phyloP scores from a whole-genome alignment of 2,797 vertebrate species.

The Setipinna tenuifilis region DNA sequence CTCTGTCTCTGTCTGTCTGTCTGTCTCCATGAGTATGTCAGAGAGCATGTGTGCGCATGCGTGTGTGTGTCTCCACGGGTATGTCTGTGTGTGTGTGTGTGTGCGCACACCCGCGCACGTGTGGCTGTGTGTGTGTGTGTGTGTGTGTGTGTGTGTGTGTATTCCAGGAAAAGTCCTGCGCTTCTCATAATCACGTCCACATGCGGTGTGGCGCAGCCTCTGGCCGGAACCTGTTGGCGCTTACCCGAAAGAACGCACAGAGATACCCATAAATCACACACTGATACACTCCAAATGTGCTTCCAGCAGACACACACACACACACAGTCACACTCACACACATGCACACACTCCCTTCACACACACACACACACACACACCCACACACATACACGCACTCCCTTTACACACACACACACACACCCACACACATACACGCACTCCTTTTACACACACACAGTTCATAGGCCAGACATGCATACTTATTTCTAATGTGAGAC shows the following conservation, averaged over 20 bases:
- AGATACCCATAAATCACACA: slow-evolving; percentile 11
- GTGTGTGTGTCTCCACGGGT: no score
- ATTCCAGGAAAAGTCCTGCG: slow-evolving; percentile 12
- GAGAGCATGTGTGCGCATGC: no score
- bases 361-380: no score
- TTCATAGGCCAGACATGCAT: no score
- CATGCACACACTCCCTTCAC: neutral
- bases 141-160: slow-evolving; percentile 12
- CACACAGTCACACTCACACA: neutral
- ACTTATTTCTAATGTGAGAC: no score
- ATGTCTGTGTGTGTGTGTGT: neutral
- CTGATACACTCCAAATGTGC: neutral
- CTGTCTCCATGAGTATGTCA: no score
- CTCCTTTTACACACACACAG: no score
- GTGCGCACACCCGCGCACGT: neutral
- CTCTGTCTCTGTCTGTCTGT: no score
- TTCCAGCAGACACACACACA: neutral
- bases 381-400: no score
- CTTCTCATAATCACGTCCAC: neutral
- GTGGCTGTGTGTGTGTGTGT: slow-evolving; percentile 11
- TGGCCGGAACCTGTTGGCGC: neutral
- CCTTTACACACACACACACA: no score
- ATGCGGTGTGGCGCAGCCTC: slow-evolving; percentile 14
- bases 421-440: no score
- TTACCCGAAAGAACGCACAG: slow-evolving; percentile 3